A percentile compares a stretch with the other conserved stretches of the same genome.
Evolutionary conservation across 2,113 vertebrate species (phyloP).

Genomic region (Tragelaphus strepsiceros): DNA sequence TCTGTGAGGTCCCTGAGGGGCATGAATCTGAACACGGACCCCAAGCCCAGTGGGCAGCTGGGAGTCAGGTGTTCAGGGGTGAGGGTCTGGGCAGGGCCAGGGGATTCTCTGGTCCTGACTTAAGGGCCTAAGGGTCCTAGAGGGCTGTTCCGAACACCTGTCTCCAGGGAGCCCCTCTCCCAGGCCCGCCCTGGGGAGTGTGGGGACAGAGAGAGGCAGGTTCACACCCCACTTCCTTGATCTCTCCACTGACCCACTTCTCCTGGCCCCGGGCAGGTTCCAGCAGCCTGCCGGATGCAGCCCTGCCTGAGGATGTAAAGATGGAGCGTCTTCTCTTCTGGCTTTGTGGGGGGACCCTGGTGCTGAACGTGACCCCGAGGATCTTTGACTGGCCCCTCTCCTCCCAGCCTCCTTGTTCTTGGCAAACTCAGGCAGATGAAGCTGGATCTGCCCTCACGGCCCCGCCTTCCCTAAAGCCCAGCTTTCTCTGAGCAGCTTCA

Average conservation of each 20-base stretch:
- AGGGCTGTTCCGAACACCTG: background rate
- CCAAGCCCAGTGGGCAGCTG: background rate
- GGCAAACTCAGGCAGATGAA: background rate
- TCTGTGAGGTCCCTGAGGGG: background rate
- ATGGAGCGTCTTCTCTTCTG: background rate
- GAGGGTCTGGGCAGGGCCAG: background rate
- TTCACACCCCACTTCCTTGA: background rate
- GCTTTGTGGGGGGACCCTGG: background rate
- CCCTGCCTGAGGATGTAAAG: background rate
- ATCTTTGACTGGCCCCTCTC: no score
- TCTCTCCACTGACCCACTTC: background rate
- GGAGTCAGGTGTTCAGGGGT: background rate
- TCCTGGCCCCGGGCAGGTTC: no score
- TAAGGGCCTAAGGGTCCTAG: background rate
- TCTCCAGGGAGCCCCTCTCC: background rate
- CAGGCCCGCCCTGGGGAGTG: background rate
- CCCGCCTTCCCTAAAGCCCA: background rate
- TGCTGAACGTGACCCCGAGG: background rate
- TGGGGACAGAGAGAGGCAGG: background rate
- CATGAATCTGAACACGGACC: background rate
- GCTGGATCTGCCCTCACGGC: accelerated
- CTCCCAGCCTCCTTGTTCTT: background rate
- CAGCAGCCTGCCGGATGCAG: background rate
- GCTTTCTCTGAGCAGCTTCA: background rate
- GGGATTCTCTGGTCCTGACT: background rate